A percentile compares a stretch with the other conserved stretches of the same genome.
phyloP scores from a whole-genome alignment of 64 coral and sea anemone species.

The Astreopora myriophthalma region DNA sequence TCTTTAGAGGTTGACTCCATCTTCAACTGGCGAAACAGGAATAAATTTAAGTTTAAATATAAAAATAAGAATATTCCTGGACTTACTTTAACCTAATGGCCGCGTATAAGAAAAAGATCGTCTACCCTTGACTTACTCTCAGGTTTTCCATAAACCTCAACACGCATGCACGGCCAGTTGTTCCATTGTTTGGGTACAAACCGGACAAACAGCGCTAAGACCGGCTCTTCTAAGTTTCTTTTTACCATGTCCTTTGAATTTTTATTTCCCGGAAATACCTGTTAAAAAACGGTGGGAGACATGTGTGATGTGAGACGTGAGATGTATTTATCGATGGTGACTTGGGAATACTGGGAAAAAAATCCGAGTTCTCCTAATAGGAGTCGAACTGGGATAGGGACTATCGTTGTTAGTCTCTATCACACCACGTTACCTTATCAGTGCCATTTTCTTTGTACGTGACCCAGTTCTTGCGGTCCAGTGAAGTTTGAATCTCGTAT shows the following conservation, averaged over 20 bases:
- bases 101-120: too few relatives aligned
- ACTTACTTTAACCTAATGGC: too few relatives aligned
- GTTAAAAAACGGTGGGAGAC: slow-evolving; percentile 15
- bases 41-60: too few relatives aligned
- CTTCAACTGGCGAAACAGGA: too few relatives aligned
- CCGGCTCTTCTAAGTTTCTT: neutral
- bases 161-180: slow-evolving; percentile 61
- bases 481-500: slow-evolving; percentile 58
- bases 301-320: too few relatives aligned
- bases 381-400: too few relatives aligned
- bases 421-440: slow-evolving; percentile 4
- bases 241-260: slow-evolving; percentile 15
- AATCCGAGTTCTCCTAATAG: too few relatives aligned
- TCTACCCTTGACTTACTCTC: slow-evolving; percentile 8
- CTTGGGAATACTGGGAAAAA: too few relatives aligned
- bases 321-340: too few relatives aligned
- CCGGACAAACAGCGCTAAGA: slow-evolving; percentile 49
- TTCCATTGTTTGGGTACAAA: slow-evolving; percentile 43
- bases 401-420: too few relatives aligned
- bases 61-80: too few relatives aligned
- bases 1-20: too few relatives aligned
- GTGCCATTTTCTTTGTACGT: slow-evolving; percentile 45
- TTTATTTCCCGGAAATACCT: slow-evolving; percentile 59
- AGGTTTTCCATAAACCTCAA: slow-evolving; percentile 62
- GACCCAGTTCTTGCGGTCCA: slow-evolving; percentile 44